Evolutionary conservation across 2,113 vertebrate species (phyloP).

Genomic region (Rousettus leschenaultii): DNA sequence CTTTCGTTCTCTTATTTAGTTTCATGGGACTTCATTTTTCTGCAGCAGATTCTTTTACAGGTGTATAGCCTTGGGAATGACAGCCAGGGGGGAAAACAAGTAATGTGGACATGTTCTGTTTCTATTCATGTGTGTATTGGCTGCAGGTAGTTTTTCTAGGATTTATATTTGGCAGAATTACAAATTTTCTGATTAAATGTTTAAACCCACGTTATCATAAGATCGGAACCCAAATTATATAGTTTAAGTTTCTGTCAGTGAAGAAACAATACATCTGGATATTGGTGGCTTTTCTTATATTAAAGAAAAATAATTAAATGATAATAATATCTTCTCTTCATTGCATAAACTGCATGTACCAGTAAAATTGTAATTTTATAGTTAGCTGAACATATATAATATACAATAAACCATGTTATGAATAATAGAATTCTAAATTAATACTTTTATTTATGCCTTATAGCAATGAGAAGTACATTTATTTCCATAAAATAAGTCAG

Average conservation of each 20-base stretch:
- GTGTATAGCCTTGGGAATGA: background rate
- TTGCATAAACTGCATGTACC: background rate
- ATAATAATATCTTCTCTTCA: background rate
- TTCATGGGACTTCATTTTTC: background rate
- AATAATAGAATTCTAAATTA: background rate
- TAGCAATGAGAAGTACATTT: background rate
- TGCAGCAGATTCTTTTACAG: background rate
- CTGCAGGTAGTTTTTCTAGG: background rate
- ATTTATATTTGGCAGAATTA: background rate
- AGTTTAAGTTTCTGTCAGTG: background rate
- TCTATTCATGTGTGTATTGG: background rate
- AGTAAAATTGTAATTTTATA: background rate
- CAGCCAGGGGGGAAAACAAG: background rate
- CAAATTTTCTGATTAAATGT: background rate
- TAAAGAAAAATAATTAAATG: background rate
- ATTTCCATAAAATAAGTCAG: constrained; percentile 12
- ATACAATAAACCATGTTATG: background rate
- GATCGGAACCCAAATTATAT: background rate
- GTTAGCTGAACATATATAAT: background rate
- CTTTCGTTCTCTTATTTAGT: background rate
- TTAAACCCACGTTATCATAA: background rate
- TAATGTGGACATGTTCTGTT: background rate
- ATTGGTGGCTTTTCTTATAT: background rate
- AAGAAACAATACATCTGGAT: background rate
- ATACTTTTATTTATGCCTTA: background rate